These are phyloP conservation scores for Protonemura montana DNA, from an alignment of 2,888 invertebrate genomes.

Conservation along the genomic window DNA sequence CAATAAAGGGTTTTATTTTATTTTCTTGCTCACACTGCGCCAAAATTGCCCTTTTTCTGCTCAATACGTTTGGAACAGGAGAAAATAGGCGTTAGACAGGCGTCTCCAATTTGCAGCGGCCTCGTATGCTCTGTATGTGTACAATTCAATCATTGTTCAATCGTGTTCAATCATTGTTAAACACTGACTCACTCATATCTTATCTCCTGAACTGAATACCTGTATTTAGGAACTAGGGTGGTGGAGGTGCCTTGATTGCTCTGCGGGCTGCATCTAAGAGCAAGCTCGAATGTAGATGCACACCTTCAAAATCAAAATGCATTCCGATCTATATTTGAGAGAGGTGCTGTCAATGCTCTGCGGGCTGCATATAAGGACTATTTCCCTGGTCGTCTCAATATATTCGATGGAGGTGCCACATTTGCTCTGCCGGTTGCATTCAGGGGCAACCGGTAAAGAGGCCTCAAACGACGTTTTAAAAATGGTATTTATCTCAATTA, in stretches of 20 bases:
- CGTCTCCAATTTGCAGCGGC: not conserved
- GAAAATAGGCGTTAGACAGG: not conserved
- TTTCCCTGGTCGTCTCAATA: no score
- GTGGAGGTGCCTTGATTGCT: no score
- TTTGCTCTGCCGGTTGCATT: not conserved
- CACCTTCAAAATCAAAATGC: no score
- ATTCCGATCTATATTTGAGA: no score
- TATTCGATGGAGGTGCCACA: no score
- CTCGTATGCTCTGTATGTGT: not conserved
- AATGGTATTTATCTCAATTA: no score
- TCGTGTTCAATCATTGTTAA: not conserved
- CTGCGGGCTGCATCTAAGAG: not conserved
- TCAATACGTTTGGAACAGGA: not conserved
- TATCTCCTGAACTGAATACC: not conserved
- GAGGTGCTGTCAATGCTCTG: no score
- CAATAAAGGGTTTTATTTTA: slow-evolving; percentile 40
- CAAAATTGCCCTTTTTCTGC: slow-evolving; percentile 8
- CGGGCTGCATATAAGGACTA: no score
- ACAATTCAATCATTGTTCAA: not conserved
- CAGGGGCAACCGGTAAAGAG: no score
- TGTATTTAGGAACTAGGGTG: no score
- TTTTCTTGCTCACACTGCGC: slow-evolving; percentile 28
- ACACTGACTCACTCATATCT: not conserved
- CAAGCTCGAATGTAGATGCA: not conserved
- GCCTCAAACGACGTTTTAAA: no score